Evolutionary conservation across 2,113 vertebrate species (phyloP).

Genomic region (Carollia perspicillata): DNA sequence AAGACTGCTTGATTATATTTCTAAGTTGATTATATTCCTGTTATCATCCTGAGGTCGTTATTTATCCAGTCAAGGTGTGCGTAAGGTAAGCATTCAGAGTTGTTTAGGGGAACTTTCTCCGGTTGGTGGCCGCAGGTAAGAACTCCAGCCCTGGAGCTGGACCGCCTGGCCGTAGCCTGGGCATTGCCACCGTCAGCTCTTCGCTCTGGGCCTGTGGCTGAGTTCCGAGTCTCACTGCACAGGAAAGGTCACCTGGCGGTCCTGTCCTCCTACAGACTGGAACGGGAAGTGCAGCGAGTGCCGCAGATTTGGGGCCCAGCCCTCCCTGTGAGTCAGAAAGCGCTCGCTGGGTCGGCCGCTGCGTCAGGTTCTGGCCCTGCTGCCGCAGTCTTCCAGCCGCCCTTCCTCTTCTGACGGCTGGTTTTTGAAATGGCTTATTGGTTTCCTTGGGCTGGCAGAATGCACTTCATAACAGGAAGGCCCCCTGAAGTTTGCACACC

Average conservation of each 20-base stretch:
- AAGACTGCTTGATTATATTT: neutral
- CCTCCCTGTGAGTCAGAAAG: neutral
- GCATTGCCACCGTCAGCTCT: neutral
- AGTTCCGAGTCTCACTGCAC: neutral
- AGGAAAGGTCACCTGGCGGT: too few relatives aligned
- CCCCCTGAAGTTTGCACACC: neutral
- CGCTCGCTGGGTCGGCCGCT: too few relatives aligned
- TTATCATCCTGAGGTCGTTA: neutral
- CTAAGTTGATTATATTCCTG: neutral
- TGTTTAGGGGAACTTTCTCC: neutral
- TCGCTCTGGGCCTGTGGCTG: neutral
- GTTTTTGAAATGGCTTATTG: neutral
- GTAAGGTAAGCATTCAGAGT: neutral
- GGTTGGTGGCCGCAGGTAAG: neutral
- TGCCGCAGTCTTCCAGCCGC: accelerated
- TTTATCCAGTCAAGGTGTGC: neutral
- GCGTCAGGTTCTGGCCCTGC: too few relatives aligned
- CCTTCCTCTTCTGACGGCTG: accelerated
- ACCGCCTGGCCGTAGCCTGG: neutral
- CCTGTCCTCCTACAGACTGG: neutral
- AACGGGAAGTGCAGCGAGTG: accelerated
- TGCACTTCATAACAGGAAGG: too few relatives aligned
- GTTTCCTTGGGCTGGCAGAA: neutral
- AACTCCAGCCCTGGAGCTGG: neutral
- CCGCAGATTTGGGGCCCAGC: neutral